Conservation (phyloP, 2,797 vertebrate species). For the Iguana delicatissima region DNA sequence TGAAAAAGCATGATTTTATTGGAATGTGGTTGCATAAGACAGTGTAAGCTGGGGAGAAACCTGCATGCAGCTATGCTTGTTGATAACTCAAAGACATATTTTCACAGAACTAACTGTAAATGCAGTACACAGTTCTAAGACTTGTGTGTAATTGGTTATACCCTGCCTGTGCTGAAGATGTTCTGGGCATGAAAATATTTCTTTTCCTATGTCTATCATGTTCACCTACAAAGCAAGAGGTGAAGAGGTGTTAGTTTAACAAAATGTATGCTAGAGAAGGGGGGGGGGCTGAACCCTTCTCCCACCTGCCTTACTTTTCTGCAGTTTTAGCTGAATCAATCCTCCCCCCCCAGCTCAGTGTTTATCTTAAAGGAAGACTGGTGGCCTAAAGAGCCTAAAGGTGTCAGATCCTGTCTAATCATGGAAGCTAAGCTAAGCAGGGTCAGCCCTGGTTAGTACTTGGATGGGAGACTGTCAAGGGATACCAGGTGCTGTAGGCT, state of each 20-base stretch:
- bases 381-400: no score
- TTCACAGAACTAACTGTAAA: constrained; percentile 58
- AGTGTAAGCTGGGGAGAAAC: constrained; percentile 19
- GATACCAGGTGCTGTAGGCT: no score
- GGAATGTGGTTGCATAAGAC: constrained; percentile 13
- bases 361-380: background rate
- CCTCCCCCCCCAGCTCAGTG: no score
- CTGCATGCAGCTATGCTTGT: constrained; percentile 44
- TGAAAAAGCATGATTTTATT: constrained; percentile 15
- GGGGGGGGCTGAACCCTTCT: background rate
- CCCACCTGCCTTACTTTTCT: no score
- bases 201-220: background rate
- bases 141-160: constrained; percentile 32
- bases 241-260: constrained; percentile 14
- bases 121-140: constrained; percentile 32
- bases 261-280: background rate
- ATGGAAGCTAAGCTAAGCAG: no score
- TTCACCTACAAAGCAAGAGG: constrained; percentile 38
- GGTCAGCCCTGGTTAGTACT: no score
- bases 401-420: no score
- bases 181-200: background rate
- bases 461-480: no score
- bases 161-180: background rate
- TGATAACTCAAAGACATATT: constrained; percentile 44
- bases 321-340: background rate